Evolutionary conservation across 2,113 vertebrate genomes (phyloP).

Genomic region (Oryzias celebensis): DNA sequence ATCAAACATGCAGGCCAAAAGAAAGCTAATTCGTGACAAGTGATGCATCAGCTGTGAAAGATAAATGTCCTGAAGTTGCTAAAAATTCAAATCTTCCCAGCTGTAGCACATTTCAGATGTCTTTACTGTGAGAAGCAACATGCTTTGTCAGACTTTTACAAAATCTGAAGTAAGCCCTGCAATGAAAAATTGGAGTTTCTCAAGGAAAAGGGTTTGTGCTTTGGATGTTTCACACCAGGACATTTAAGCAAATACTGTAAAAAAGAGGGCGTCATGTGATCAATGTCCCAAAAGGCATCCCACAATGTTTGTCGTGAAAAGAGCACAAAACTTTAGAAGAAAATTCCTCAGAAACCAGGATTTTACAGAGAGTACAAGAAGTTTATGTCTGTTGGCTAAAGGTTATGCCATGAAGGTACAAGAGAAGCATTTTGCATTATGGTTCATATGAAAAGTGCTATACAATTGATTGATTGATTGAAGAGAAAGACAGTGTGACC

Average conservation of each 20-base stretch:
- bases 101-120: slow-evolving; percentile 1
- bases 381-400: neutral
- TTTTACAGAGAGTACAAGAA: neutral
- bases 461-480: too few relatives aligned
- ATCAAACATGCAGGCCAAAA: neutral
- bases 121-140: slow-evolving; percentile 1
- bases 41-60: neutral
- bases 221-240: neutral
- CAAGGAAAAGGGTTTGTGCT: neutral
- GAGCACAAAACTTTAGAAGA: neutral
- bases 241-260: slow-evolving; percentile 4
- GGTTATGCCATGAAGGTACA: neutral
- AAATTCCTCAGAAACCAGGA: neutral
- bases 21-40: neutral
- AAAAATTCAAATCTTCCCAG: neutral
- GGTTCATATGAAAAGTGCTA: too few relatives aligned
- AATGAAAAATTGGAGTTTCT: neutral
- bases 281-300: neutral
- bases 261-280: neutral
- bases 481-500: too few relatives aligned
- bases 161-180: neutral
- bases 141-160: neutral
- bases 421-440: neutral
- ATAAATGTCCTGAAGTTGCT: neutral
- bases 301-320: neutral